Percentiles rank a stretch among this genome's conserved stretches.
Conservation (phyloP, 2,797 vertebrate species). For the Oreochromis grahami region DNA sequence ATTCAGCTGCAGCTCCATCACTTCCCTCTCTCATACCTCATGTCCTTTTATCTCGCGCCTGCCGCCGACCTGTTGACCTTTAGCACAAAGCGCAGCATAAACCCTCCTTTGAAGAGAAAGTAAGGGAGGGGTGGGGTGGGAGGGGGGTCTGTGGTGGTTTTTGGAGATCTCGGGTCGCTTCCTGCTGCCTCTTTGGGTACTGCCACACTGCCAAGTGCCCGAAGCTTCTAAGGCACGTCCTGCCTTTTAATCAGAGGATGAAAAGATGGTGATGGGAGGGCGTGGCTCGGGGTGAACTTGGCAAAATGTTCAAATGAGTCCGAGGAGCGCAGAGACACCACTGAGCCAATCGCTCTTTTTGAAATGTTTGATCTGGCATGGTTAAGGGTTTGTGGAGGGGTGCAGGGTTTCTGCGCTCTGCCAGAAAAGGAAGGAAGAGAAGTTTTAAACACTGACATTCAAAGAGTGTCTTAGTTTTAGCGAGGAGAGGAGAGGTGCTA, state of each 20-base stretch:
- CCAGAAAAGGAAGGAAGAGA: conserved; percentile 34
- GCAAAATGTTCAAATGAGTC: conserved; percentile 32
- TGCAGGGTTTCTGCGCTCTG: neutral
- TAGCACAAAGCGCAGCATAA: conserved; percentile 1
- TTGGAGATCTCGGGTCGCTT: neutral
- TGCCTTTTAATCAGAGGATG: conserved; percentile 54
- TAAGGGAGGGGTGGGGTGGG: neutral
- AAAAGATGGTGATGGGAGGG: neutral
- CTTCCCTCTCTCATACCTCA: neutral
- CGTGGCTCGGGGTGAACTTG: neutral
- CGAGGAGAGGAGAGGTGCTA: neutral
- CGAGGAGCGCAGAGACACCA: neutral
- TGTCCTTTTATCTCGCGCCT: conserved; percentile 12
- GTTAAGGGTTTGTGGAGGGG: neutral
- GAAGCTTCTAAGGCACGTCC: neutral
- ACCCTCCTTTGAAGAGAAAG: conserved; percentile 26
- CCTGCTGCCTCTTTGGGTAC: conserved; percentile 23
- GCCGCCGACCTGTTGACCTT: conserved; percentile 29
- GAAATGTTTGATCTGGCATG: conserved; percentile 36
- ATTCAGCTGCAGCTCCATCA: neutral
- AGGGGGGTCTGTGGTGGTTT: neutral
- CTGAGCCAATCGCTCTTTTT: conserved; percentile 6
- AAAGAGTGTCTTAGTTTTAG: conserved; percentile 3
- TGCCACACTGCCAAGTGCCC: conserved; percentile 46
- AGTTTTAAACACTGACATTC: conserved; percentile 24